Evolutionary conservation across 2,797 vertebrate species (phyloP).

Genomic region (Schizopygopsis pylzovi): DNA sequence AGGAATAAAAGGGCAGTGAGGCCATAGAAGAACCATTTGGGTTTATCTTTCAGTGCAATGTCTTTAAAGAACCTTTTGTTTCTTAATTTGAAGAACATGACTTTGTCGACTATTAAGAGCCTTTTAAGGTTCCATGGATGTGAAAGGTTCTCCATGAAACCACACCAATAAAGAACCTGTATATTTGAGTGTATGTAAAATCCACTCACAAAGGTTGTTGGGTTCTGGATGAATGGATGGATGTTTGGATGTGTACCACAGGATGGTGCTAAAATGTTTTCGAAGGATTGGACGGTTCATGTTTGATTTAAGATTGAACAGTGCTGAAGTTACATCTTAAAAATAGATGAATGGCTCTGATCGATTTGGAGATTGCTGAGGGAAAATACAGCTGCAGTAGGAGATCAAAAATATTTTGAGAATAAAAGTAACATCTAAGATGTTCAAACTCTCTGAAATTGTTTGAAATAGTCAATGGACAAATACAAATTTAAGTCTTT

Average conservation of each 20-base stretch:
- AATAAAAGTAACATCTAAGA: background rate
- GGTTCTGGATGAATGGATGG: background rate
- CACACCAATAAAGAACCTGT: background rate
- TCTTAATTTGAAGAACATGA: background rate
- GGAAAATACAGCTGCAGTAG: background rate
- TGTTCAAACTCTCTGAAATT: conserved; percentile 9
- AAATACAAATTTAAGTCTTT: background rate
- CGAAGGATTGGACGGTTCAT: background rate
- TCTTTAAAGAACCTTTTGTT: background rate
- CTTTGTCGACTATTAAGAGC: background rate
- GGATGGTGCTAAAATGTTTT: conserved; percentile 33
- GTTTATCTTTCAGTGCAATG: background rate
- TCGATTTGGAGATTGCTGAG: background rate
- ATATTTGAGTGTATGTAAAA: background rate
- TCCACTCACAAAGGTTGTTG: background rate
- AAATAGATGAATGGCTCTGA: conserved; percentile 1
- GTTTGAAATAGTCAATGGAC: background rate
- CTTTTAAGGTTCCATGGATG: background rate
- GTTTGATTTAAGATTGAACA: background rate
- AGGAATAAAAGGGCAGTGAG: background rate
- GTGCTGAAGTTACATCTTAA: background rate
- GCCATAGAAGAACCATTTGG: background rate
- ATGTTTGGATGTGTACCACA: conserved; percentile 28
- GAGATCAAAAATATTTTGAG: background rate
- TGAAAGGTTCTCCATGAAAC: background rate